Conservation (phyloP, 2,888 invertebrate genomes). For the Lithodes maja region DNA sequence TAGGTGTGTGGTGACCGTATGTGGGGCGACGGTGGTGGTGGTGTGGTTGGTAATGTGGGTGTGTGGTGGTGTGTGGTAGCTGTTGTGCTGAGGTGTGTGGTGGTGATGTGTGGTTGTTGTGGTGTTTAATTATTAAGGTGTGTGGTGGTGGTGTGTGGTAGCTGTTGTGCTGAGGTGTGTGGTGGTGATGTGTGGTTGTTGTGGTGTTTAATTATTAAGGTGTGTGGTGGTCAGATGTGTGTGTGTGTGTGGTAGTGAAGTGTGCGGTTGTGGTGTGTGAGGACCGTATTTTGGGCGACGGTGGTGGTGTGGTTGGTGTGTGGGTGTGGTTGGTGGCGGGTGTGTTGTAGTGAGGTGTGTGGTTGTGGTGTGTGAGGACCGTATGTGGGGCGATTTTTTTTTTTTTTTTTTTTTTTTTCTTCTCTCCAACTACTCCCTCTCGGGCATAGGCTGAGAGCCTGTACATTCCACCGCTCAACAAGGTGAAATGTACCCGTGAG, state of each 20-base stretch:
- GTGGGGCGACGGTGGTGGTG: background rate
- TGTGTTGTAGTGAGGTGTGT: background rate
- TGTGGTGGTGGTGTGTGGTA: background rate
- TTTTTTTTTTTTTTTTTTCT: too few species aligned
- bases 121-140: background rate
- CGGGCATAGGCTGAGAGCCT: too few species aligned
- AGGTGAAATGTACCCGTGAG: too few species aligned
- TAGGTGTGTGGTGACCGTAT: slow-evolving; percentile 35
- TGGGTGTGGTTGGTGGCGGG: background rate
- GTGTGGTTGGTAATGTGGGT: slow-evolving; percentile 13
- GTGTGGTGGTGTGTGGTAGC: background rate
- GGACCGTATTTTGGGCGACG: too few species aligned
- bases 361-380: background rate
- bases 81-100: background rate
- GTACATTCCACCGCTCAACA: too few species aligned
- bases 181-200: background rate
- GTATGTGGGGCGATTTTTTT: background rate
- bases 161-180: background rate
- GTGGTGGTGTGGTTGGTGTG: too few species aligned
- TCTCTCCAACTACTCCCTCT: too few species aligned
- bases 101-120: background rate
- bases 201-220: background rate
- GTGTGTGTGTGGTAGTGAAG: background rate
- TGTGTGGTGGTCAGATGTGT: background rate
- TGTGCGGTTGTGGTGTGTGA: background rate